Percentiles rank a stretch among this genome's conserved stretches.
phyloP scores from a whole-genome alignment of 2,113 vertebrate species.

The Takifugu flavidus region DNA sequence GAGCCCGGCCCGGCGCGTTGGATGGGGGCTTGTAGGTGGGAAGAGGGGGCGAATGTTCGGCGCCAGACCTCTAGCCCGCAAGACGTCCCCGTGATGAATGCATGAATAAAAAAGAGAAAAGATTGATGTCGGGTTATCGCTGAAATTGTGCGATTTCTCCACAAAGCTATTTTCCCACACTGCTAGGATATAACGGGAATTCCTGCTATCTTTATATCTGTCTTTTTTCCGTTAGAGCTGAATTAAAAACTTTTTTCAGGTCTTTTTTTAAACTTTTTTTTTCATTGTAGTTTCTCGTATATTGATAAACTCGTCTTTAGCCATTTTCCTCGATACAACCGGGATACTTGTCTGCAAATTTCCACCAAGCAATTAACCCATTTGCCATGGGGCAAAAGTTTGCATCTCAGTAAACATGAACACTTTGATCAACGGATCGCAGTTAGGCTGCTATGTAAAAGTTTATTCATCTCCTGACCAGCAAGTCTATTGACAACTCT shows the following conservation, averaged over 20 bases:
- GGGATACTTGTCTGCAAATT: constrained; percentile 26
- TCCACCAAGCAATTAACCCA: constrained; percentile 40
- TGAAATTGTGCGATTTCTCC: constrained; percentile 54
- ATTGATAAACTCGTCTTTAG: neutral
- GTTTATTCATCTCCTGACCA: neutral
- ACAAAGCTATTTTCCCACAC: constrained; percentile 8
- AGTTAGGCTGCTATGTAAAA: constrained; percentile 9
- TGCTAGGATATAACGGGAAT: neutral
- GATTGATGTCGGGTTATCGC: constrained; percentile 59
- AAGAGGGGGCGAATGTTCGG: constrained; percentile 73
- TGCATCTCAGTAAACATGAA: constrained; percentile 26
- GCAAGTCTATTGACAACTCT: neutral
- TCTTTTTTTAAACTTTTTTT: no score
- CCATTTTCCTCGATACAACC: constrained; percentile 13
- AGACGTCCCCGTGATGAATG: constrained; percentile 70
- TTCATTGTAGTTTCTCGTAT: constrained; percentile 14
- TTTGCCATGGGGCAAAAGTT: constrained; percentile 22
- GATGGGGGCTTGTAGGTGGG: constrained; percentile 67
- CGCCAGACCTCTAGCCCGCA: constrained; percentile 71
- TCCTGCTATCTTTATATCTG: neutral
- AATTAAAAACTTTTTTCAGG: neutral
- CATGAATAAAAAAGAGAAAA: constrained; percentile 75
- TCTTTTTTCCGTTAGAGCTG: neutral
- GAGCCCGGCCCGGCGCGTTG: constrained; percentile 83
- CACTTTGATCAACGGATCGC: constrained; percentile 37